Evolutionary conservation across 2,797 vertebrate species (phyloP), one percentile per base, ranked within the genome.

Genomic region (Corythornis leucogaster): DNA sequence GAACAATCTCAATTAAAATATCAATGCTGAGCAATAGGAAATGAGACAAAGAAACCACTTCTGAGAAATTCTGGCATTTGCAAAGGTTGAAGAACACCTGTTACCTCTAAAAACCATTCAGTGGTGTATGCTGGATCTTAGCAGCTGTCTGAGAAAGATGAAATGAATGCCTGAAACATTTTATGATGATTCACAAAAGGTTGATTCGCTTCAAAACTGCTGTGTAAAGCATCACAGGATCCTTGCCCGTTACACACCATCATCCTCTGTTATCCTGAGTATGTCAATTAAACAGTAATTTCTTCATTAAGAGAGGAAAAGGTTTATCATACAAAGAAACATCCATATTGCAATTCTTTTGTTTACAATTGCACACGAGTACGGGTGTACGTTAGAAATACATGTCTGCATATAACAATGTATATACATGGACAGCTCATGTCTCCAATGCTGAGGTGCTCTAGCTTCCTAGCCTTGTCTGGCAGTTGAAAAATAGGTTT

Each of bases 181-280:
- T 80, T 92, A 95, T 88, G 79, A 40, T 51, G 86, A 95, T 68
- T 51, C 95, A 91, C 91, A 97, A 96, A 95, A 94, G 95, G 73
- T 76, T 91, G 90, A 96, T 92, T 90, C 86, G 93, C 97, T 97
- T 97, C 96, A 96, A 96, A 97, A 97, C 57, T 97, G 97, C 97
- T 97, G 94, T 83, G 96, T 96, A 97, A 97, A 98, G 96, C 97
- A 96, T 96, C 93, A 98, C 94, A 96, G 96, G 97, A 97, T 96
- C 96, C 97, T 97, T 97, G 97, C 97, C 95, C 96, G 97, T 90
- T 97, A 97, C 96, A 97, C 97, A 98, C 98, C 98, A 97, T 96
- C 97, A 97, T 98, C 96, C 98, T 98, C 98, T 98, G 98, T 98
- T 98, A 99, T 99, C 99, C 99, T 99, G 99, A 99, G 99, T 99